phyloP scores from a whole-genome alignment of 2,888 invertebrate genomes.

The Athrips mouffetella region DNA sequence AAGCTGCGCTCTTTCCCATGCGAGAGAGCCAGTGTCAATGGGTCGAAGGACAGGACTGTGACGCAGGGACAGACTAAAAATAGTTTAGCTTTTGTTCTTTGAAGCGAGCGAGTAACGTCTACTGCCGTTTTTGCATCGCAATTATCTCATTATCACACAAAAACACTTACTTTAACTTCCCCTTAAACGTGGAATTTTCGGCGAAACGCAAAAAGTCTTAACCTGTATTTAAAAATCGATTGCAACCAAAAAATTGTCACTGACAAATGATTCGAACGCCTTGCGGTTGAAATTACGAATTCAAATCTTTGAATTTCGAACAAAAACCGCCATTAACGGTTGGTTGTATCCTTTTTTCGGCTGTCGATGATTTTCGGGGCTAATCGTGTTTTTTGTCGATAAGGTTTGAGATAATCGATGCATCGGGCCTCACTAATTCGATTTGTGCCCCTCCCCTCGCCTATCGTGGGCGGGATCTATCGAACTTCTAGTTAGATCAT shows the following conservation, averaged over 20 bases:
- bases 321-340: conserved; percentile 75
- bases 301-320: conserved; percentile 75
- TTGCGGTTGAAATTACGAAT: conserved; percentile 77
- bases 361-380: conserved; percentile 73
- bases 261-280: conserved; percentile 78
- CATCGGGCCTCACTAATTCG: conserved; percentile 70
- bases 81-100: conserved; percentile 22
- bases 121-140: conserved; percentile 30
- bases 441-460: conserved; percentile 69
- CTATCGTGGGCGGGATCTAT: conserved; percentile 70
- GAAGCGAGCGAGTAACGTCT: conserved; percentile 32
- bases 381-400: conserved; percentile 76
- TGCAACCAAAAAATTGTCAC: conserved; percentile 77
- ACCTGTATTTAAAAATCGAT: conserved; percentile 79
- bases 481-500: conserved; percentile 60
- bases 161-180: conserved; percentile 30
- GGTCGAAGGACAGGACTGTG: conserved; percentile 40
- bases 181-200: conserved; percentile 42
- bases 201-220: conserved; percentile 46
- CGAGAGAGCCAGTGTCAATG: conserved; percentile 45
- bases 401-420: conserved; percentile 68
- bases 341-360: conserved; percentile 71
- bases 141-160: conserved; percentile 46
- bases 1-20: conserved; percentile 72
- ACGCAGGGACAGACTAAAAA: conserved; percentile 31